Conservation (phyloP, 2,888 invertebrate genomes). For the Polia nebulosa region DNA sequence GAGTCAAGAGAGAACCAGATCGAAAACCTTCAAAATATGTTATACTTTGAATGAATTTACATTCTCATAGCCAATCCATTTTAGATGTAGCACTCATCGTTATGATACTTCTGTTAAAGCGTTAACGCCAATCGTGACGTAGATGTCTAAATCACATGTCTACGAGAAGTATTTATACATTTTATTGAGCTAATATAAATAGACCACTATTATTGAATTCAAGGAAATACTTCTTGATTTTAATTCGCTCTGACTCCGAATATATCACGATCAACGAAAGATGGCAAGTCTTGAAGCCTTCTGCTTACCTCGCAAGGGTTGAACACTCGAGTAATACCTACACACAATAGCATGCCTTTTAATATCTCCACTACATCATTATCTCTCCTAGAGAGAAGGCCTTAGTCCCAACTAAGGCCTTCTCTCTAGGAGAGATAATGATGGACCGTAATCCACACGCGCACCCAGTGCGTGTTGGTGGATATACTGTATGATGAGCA, state of each 20-base stretch:
- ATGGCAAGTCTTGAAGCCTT: not conserved
- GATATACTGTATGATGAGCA: too few species aligned
- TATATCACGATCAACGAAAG: not conserved
- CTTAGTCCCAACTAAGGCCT: too few species aligned
- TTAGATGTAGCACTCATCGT: not conserved
- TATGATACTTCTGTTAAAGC: slow-evolving; percentile 19
- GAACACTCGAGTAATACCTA: not conserved
- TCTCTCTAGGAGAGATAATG: too few species aligned
- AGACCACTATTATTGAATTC: slow-evolving; percentile 48
- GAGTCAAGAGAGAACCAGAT: too few species aligned
- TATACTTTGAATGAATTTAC: too few species aligned
- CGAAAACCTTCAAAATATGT: not conserved
- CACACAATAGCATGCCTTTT: too few species aligned
- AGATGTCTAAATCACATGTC: slow-evolving; percentile 51
- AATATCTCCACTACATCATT: too few species aligned
- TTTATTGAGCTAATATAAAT: slow-evolving; percentile 53
- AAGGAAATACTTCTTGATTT: slow-evolving; percentile 23
- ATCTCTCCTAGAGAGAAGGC: too few species aligned
- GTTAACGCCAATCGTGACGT: slow-evolving; percentile 53
- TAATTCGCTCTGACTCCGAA: not conserved
- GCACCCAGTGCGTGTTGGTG: too few species aligned
- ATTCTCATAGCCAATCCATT: not conserved
- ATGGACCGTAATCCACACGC: too few species aligned
- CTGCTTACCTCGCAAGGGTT: slow-evolving; percentile 1
- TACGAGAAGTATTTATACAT: slow-evolving; percentile 46